phyloP scores from a whole-genome alignment of 2,113 vertebrate genomes.

The Nerophis lumbriciformis region DNA sequence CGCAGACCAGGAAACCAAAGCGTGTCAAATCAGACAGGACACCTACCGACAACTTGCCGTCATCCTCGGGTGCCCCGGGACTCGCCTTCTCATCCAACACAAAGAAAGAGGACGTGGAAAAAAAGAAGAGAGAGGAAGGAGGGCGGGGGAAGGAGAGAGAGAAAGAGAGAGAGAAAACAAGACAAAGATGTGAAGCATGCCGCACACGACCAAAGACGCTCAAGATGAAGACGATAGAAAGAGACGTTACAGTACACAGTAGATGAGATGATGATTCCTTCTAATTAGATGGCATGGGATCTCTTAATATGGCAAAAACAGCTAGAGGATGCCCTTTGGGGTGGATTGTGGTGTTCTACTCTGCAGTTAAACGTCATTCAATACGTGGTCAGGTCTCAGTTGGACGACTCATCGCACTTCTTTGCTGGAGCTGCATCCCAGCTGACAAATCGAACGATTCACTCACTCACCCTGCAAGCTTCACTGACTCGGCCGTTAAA shows the following conservation, averaged over 20 bases:
- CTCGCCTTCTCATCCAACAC: slow-evolving; percentile 72
- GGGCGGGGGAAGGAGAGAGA: neutral
- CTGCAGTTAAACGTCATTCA: too few species aligned
- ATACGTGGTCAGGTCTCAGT: too few species aligned
- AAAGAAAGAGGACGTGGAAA: slow-evolving; percentile 42
- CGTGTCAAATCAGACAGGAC: slow-evolving; percentile 57
- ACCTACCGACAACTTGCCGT: slow-evolving; percentile 76
- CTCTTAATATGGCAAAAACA: too few species aligned
- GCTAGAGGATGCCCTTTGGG: too few species aligned
- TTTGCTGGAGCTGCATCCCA: too few species aligned
- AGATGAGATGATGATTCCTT: slow-evolving; percentile 3
- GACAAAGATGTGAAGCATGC: slow-evolving; percentile 71
- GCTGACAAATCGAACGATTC: too few species aligned
- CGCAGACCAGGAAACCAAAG: slow-evolving; percentile 27
- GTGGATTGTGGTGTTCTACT: too few species aligned
- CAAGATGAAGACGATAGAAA: slow-evolving; percentile 37
- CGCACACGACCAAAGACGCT: slow-evolving; percentile 42
- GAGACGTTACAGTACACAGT: slow-evolving; percentile 34
- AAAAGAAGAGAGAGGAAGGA: slow-evolving; percentile 34
- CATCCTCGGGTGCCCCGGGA: slow-evolving; percentile 68
- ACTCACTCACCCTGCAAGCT: too few species aligned
- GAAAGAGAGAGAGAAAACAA: slow-evolving; percentile 57
- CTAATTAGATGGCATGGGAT: too few species aligned
- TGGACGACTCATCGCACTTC: too few species aligned
- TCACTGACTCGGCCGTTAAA: too few species aligned